These are phyloP conservation scores for Camelus dromedarius DNA, from an alignment of 2,113 vertebrate species.

Conservation along the genomic window DNA sequence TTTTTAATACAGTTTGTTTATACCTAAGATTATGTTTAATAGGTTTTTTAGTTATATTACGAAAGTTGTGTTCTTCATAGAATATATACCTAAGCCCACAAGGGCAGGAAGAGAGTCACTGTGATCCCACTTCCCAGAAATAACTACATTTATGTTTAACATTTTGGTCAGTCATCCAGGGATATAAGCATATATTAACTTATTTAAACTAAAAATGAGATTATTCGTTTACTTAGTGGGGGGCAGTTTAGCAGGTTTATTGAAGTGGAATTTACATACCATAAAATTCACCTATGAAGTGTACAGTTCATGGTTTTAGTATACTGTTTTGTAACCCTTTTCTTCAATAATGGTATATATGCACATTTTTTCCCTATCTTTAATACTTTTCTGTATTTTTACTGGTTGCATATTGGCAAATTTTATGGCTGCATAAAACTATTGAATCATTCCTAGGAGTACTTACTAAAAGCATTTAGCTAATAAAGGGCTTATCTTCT, in stretches of 20 bases:
- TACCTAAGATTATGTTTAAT: conserved; percentile 27
- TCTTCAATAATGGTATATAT: background rate
- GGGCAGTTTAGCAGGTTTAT: background rate
- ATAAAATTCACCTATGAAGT: background rate
- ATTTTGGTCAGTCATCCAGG: background rate
- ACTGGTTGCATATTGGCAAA: background rate
- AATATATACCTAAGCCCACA: background rate
- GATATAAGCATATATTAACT: background rate
- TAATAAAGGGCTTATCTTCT: background rate
- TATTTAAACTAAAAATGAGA: background rate
- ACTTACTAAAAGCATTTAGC: conserved; percentile 42
- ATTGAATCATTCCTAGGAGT: conserved; percentile 40
- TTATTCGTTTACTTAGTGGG: background rate
- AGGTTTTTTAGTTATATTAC: background rate
- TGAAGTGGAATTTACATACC: background rate
- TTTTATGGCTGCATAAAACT: background rate
- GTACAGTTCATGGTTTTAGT: background rate
- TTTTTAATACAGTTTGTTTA: background rate
- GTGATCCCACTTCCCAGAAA: background rate
- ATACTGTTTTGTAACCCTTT: background rate
- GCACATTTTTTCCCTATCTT: conserved; percentile 10
- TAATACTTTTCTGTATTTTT: background rate
- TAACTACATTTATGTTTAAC: conserved; percentile 26
- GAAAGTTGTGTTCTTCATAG: conserved; percentile 11
- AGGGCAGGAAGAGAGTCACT: background rate